Base-by-base conservation (phyloP, 2,797 vertebrate genomes). In the Miichthys miiuy region DNA sequence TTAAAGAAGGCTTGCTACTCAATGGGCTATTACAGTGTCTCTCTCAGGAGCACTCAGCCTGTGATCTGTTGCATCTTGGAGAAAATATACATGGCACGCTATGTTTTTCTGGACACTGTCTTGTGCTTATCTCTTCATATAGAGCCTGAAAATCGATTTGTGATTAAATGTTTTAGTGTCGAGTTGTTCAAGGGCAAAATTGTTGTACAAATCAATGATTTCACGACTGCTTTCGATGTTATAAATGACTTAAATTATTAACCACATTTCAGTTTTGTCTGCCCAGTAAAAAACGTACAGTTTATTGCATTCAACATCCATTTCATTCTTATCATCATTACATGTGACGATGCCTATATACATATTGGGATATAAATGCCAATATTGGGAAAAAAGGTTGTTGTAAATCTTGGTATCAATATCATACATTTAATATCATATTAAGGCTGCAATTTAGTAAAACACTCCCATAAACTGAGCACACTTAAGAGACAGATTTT, bases 1-100 rank as follows among this genome's bases (percentile, higher is more conserved):
- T 68, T 60, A 74, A 73, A 80, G 72, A 75, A 77, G 54, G 23
- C 46, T 68, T 46, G 51, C 51, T 21, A 17, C 50, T 70, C 68
- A 57, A 18, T 3, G 46, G 48, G 30, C 52, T 73, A 16, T 68
- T 68, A 68, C 63, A 50, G 38, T 5, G 34, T 41, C 10, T 79
- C 69, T 77, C 58, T 27, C 9, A 27, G 52, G 75, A 79, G 54
- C 41, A 42, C 20, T 20, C 23, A n/a, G n/a, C 6, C 38, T 54
- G 0, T 23, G 17, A 44, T 63, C 41, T 68, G 50, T 72, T 79
- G 63, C 17, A 72, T 27, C 17, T 56, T 34, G 46, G 25, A 48
- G 23, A n/a, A 12, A 55, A 65, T 46, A 17, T 6, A 23, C 38
- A 51, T 30, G 21, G 6, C 18, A 10, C 5, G 27, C 68, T 5